These are phyloP conservation scores for Drosophila algonquin DNA, from an alignment of 2,888 invertebrate species.

Conservation along the genomic window DNA sequence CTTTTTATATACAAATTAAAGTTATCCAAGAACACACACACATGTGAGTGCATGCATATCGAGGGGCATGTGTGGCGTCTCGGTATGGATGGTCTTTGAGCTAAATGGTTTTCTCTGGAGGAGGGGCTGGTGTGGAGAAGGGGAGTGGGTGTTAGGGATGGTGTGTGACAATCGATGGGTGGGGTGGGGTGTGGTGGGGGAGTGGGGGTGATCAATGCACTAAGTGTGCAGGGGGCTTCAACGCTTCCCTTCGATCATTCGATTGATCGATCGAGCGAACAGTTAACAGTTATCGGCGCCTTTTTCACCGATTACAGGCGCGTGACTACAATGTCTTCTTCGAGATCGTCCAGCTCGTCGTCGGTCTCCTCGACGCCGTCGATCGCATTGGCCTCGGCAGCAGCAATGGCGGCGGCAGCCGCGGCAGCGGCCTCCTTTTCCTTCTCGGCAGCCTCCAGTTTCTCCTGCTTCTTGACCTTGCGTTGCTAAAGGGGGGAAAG, in stretches of 20 bases:
- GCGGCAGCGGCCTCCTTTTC: slow-evolving; percentile 87
- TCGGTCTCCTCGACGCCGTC: slow-evolving; percentile 90
- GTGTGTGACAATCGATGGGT: background rate
- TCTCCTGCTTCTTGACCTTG: slow-evolving; percentile 90
- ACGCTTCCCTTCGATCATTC: slow-evolving; percentile 24
- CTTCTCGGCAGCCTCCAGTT: slow-evolving; percentile 85
- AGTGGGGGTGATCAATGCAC: slow-evolving; percentile 55
- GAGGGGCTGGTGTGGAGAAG: background rate
- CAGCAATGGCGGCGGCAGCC: slow-evolving; percentile 86
- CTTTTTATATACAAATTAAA: slow-evolving; percentile 58
- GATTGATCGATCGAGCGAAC: slow-evolving; percentile 33
- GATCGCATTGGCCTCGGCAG: slow-evolving; percentile 63
- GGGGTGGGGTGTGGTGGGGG: slow-evolving; percentile 9
- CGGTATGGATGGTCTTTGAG: slow-evolving; percentile 41
- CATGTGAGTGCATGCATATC: slow-evolving; percentile 1
- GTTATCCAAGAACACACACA: slow-evolving; percentile 24
- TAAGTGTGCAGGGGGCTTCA: slow-evolving; percentile 70
- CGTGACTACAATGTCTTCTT: slow-evolving; percentile 94
- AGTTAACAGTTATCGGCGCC: slow-evolving; percentile 8
- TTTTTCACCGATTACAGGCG: slow-evolving; percentile 86
- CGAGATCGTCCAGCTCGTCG: slow-evolving; percentile 93
- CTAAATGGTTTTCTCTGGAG: slow-evolving; percentile 36
- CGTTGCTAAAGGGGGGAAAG: slow-evolving; percentile 84
- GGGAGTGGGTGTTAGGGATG: background rate
- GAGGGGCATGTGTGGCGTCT: slow-evolving; percentile 16